Evolutionary conservation across 2,113 vertebrate species (phyloP).

Genomic region (Trochalopteron elliotii): DNA sequence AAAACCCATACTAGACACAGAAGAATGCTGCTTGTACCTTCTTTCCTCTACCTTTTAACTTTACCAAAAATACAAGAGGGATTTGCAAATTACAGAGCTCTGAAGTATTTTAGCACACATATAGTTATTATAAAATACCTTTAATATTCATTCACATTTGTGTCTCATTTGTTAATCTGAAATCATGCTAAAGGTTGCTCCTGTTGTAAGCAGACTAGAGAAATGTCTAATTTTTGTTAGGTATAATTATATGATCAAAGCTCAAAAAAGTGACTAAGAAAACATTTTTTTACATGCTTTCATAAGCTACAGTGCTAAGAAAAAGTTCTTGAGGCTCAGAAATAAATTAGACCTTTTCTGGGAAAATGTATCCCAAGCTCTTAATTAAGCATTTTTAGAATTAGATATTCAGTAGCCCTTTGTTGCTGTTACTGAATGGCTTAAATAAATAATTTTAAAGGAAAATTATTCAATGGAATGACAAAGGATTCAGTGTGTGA

Average conservation of each 20-base stretch:
- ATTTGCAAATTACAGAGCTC: slow-evolving; percentile 54
- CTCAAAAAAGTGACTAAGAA: not conserved
- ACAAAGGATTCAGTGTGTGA: not conserved
- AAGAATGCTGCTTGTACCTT: not conserved
- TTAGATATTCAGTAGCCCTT: not conserved
- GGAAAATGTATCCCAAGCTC: not conserved
- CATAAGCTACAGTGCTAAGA: slow-evolving; percentile 23
- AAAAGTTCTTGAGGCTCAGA: not conserved
- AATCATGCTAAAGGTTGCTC: not conserved
- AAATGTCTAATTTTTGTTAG: slow-evolving; percentile 35
- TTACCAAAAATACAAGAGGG: slow-evolving; percentile 29
- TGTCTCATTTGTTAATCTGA: slow-evolving; percentile 11
- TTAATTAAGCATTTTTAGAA: not conserved
- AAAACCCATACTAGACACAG: not conserved
- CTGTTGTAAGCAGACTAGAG: slow-evolving; percentile 1
- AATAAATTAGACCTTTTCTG: not conserved
- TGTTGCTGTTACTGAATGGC: not conserved
- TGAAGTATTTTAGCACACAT: not conserved
- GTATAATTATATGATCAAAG: slow-evolving; percentile 48
- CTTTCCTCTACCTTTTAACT: slow-evolving; percentile 35
- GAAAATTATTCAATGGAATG: not conserved
- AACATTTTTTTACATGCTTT: not conserved
- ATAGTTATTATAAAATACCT: slow-evolving; percentile 15
- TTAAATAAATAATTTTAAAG: not conserved
- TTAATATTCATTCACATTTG: not conserved